Conservation (phyloP, 2,797 vertebrate genomes). For the Protosalanx chinensis region DNA sequence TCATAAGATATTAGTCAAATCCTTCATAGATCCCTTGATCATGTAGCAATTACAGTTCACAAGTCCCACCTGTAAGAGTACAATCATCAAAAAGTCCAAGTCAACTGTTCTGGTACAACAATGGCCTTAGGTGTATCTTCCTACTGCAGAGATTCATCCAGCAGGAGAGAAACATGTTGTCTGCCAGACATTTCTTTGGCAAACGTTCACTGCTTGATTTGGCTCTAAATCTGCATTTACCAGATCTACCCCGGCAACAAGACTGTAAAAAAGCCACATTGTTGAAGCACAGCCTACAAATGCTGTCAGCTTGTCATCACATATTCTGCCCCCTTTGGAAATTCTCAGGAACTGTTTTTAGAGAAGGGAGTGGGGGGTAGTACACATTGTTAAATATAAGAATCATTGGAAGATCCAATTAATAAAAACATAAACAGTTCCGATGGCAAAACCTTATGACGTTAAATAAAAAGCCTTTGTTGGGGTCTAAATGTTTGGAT, state of each 20-base stretch:
- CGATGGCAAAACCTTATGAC: too few species aligned
- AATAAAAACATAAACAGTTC: too few species aligned
- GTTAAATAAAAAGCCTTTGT: too few species aligned
- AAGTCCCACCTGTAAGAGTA: slow-evolving; percentile 53
- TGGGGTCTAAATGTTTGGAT: not conserved
- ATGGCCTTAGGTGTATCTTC: slow-evolving; percentile 69
- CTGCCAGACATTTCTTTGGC: slow-evolving; percentile 77
- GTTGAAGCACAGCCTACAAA: slow-evolving; percentile 52
- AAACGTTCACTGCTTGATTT: slow-evolving; percentile 65
- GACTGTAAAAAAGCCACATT: slow-evolving; percentile 63
- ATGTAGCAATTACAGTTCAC: slow-evolving; percentile 57
- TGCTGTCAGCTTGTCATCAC: slow-evolving; percentile 47
- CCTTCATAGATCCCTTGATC: slow-evolving; percentile 32
- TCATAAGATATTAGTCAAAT: not conserved
- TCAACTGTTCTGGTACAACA: slow-evolving; percentile 64
- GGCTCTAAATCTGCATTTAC: slow-evolving; percentile 54
- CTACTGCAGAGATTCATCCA: slow-evolving; percentile 64
- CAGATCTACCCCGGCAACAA: slow-evolving; percentile 62
- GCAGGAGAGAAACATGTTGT: slow-evolving; percentile 57
- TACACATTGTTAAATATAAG: not conserved
- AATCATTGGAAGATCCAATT: too few species aligned
- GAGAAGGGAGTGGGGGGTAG: not conserved
- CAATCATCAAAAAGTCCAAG: slow-evolving; percentile 52
- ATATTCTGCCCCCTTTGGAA: not conserved
- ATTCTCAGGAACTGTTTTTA: slow-evolving; percentile 2